Evolutionary conservation across 2,113 vertebrate species (phyloP), one percentile per base, ranked within the genome.

Genomic region (Oreotrochilus melanogaster): DNA sequence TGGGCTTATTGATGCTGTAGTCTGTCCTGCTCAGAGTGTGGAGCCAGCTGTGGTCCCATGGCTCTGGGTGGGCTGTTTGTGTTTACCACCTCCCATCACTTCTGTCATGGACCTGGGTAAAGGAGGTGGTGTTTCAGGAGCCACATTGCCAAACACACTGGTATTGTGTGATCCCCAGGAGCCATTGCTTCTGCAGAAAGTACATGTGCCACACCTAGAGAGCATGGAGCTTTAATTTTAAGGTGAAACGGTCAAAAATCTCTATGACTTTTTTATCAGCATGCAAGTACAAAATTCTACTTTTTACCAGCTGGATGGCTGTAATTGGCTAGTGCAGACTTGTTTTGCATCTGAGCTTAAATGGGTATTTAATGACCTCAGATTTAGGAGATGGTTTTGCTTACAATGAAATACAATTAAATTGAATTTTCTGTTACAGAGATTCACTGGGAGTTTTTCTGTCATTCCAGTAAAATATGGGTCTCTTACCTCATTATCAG

Each of bases 1-100:
- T 30, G 1, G 2, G 8, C 42, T 71, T 5, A 0, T 7, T 35
- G 37, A 12, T 70, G 64, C 50, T 73, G 21, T n/a, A 65, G 7
- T 23, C 15, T 61, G 39, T 8, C 42, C 21, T 61, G 64, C 57
- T 30, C 2, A 7, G 48, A 18, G 42, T 35, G 48, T 56, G 28
- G 78, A 39, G 21, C 27, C 5, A 3, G 16, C 51, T 30, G 14
- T 27, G 17, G 39, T 60, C 9, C 1, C 0, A 2, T 1, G 2
- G 16, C 50, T 86, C 57, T 23, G 21, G 45, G 31, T 18, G 25
- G 21, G n/a, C 19, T 31, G 14, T 30, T 39, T 45, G 18, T 70
- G 24, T 45, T 51, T 45, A 21, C 24, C 37, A 12, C 28, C 61
- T 53, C 42, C 42, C 8, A 48, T 5, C 39, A 39, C 39, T 18